phyloP scores from a whole-genome alignment of 1,140 invertebrate genomes.

The Ganaspis sp. region DNA sequence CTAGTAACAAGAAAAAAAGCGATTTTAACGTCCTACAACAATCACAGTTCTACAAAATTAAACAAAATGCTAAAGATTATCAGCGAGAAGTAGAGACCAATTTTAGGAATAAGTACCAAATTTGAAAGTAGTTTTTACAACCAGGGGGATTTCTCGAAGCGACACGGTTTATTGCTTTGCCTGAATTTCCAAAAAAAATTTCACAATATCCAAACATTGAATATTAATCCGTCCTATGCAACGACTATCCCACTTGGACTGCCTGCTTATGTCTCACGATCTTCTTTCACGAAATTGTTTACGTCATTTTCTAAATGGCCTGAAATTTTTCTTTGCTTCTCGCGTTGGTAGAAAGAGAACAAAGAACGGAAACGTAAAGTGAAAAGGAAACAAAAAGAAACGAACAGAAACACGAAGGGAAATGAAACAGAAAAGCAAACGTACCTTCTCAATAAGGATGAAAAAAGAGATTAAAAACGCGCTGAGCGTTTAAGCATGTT shows the following conservation, averaged over 20 bases:
- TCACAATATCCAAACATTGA: constrained; percentile 10
- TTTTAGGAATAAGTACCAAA: background rate
- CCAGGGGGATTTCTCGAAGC: constrained; percentile 10
- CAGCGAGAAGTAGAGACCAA: background rate
- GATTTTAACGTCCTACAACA: constrained; percentile 3
- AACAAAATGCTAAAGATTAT: background rate
- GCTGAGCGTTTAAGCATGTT: no score
- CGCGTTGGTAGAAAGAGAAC: background rate
- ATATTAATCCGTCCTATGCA: constrained; percentile 52
- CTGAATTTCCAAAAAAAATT: background rate
- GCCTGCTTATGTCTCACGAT: constrained; percentile 12
- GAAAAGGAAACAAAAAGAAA: background rate
- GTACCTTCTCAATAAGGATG: no score
- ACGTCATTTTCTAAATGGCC: no score
- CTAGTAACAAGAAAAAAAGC: background rate
- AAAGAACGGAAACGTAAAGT: background rate
- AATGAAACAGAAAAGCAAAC: background rate
- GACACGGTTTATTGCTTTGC: background rate
- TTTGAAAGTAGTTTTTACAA: background rate
- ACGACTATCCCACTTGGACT: constrained; percentile 51
- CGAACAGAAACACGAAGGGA: background rate
- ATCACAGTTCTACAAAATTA: background rate
- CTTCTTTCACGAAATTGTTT: background rate
- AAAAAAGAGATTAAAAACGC: no score
- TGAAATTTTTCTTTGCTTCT: background rate